Evolutionary conservation across 2,113 vertebrate genomes (phyloP).

Genomic region (Oncorhynchus keta): DNA sequence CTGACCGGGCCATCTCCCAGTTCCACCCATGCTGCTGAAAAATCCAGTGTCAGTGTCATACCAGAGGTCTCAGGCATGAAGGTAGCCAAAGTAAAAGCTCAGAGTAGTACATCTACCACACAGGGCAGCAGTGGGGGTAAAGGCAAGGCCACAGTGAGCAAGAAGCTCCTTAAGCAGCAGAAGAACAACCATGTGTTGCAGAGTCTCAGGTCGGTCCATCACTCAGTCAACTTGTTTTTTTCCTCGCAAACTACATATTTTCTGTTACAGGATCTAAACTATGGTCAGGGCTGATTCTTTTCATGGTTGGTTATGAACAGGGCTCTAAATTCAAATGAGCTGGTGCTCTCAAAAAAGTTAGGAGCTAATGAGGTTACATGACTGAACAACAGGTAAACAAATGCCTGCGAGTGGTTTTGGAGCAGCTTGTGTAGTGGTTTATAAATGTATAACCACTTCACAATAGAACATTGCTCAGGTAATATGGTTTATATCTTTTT

Average conservation of each 20-base stretch:
- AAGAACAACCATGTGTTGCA: conserved; percentile 80
- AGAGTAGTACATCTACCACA: conserved; percentile 62
- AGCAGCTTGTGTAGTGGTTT: too few species aligned
- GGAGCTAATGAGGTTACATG: too few species aligned
- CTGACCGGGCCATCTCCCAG: conserved; percentile 74
- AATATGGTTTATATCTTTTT: too few species aligned
- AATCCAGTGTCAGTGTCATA: conserved; percentile 54
- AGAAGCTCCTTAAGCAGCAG: conserved; percentile 73
- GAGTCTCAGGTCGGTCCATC: conserved; percentile 77
- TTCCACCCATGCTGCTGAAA: conserved; percentile 61
- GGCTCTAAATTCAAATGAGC: too few species aligned
- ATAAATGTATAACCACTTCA: too few species aligned
- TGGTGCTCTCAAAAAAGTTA: too few species aligned
- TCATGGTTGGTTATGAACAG: not conserved
- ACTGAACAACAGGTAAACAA: too few species aligned
- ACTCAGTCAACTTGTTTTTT: not conserved
- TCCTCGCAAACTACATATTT: not conserved
- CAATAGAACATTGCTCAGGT: too few species aligned
- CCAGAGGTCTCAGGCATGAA: conserved; percentile 39
- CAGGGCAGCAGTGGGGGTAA: conserved; percentile 39
- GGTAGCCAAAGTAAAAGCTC: conserved; percentile 37
- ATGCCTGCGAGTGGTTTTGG: too few species aligned
- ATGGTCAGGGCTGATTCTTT: not conserved
- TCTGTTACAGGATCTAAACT: not conserved
- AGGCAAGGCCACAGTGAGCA: conserved; percentile 54